These are phyloP conservation scores for Anguilla marmorata DNA, from an alignment of 2,797 vertebrate species.

Conservation along the genomic window DNA sequence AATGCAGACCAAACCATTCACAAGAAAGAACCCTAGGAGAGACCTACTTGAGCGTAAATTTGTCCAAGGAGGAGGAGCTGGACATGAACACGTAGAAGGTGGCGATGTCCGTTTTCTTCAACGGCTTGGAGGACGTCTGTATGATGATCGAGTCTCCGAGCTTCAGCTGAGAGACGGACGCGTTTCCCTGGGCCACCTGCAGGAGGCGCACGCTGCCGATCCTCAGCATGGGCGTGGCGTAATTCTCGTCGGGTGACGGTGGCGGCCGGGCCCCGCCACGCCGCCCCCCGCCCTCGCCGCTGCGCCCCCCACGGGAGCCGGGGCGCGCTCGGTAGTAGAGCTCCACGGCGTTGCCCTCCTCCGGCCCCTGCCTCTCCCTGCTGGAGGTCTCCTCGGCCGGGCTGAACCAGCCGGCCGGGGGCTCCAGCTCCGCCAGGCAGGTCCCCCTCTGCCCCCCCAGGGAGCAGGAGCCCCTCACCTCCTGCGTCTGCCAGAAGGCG, in stretches of 20 bases:
- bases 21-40: too few relatives aligned
- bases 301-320: conserved; percentile 70
- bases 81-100: conserved; percentile 84
- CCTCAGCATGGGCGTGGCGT: conserved; percentile 81
- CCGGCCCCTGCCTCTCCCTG: conserved; percentile 71
- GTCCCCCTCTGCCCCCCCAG: conserved; percentile 76
- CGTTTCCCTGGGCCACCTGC: conserved; percentile 72
- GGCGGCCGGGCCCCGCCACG: conserved; percentile 58
- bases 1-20: neutral
- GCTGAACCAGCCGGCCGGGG: conserved; percentile 80
- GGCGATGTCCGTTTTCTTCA: conserved; percentile 80
- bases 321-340: conserved; percentile 82
- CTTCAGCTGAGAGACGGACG: conserved; percentile 76
- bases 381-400: conserved; percentile 73
- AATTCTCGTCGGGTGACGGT: conserved; percentile 72
- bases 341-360: conserved; percentile 81
- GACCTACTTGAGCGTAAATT: conserved; percentile 88
- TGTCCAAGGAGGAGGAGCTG: conserved; percentile 76
- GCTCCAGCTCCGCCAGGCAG: conserved; percentile 83
- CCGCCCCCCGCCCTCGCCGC: conserved; percentile 57
- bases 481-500: conserved; percentile 89
- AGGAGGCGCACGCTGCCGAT: conserved; percentile 88
- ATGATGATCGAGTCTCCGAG: conserved; percentile 82
- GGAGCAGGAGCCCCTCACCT: conserved; percentile 81
- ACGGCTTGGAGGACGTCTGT: conserved; percentile 75